Percentiles rank a stretch among this genome's conserved stretches.
Conservation (phyloP, 2,113 vertebrate genomes). For the Thomomys bottae region DNA sequence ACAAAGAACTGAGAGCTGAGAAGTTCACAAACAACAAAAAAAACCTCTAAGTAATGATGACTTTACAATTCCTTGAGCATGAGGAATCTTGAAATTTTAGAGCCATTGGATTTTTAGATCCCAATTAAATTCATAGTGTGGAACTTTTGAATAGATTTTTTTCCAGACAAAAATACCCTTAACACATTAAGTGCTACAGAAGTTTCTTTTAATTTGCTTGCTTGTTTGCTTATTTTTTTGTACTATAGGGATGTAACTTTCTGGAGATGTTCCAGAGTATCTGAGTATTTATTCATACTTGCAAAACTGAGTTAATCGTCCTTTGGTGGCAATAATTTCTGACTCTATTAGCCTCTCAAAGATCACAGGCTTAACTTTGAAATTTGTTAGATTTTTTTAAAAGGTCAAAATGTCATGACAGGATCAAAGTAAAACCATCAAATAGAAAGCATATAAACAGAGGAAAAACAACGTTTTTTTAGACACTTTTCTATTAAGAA, state of each 20-base stretch:
- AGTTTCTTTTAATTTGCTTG: background rate
- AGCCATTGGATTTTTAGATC: slow-evolving; percentile 8
- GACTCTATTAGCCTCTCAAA: background rate
- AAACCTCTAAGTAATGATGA: background rate
- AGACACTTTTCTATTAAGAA: background rate
- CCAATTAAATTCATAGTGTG: slow-evolving; percentile 27
- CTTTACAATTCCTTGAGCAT: background rate
- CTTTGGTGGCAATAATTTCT: background rate
- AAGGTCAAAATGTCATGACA: background rate
- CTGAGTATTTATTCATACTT: background rate
- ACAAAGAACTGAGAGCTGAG: background rate
- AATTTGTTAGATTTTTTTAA: background rate
- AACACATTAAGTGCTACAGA: background rate
- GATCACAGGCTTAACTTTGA: background rate
- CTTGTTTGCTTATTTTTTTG: background rate
- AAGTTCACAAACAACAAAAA: background rate
- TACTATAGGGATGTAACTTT: background rate
- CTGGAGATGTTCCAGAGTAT: background rate
- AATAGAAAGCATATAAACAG: background rate
- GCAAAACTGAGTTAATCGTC: background rate
- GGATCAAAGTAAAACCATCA: background rate
- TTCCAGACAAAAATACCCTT: background rate
- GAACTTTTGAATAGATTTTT: background rate
- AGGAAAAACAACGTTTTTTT: background rate
- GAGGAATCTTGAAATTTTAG: slow-evolving; percentile 17